These are phyloP conservation scores for Neostethus bicornis DNA, from an alignment of 2,797 vertebrate species.

Conservation along the genomic window DNA sequence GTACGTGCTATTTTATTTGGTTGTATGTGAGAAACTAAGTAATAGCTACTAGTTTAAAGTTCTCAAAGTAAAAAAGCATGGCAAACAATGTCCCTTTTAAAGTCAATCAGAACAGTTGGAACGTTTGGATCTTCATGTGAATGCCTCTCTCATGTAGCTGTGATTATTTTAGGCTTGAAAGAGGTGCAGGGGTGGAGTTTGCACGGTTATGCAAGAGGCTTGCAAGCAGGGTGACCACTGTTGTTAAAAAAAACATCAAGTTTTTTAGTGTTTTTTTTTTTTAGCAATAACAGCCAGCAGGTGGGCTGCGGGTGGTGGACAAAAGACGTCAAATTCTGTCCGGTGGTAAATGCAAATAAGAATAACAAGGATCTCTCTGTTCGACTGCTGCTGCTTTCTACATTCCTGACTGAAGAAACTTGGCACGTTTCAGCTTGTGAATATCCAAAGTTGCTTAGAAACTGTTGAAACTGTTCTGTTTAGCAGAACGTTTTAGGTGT, in stretches of 20 bases:
- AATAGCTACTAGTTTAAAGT: neutral
- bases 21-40: too few species aligned
- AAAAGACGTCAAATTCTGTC: slow-evolving; percentile 34
- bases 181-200: slow-evolving; percentile 61
- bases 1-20: too few species aligned
- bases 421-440: neutral
- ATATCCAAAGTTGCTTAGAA: too few species aligned
- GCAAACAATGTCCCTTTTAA: too few species aligned
- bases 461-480: neutral
- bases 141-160: slow-evolving; percentile 41
- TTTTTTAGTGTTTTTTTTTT: slow-evolving; percentile 34
- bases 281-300: slow-evolving; percentile 52
- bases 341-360: slow-evolving; percentile 8
- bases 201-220: slow-evolving; percentile 60
- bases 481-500: neutral
- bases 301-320: slow-evolving; percentile 35
- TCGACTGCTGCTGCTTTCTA: neutral
- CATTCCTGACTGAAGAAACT: slow-evolving; percentile 10
- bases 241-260: slow-evolving; percentile 47
- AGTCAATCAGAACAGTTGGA: neutral
- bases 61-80: too few species aligned
- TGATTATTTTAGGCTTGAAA: slow-evolving; percentile 59
- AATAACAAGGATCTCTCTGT: neutral
- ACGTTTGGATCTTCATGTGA: neutral
- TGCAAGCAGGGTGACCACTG: slow-evolving; percentile 44